Evolutionary conservation across 2,888 invertebrate species (phyloP).

Genomic region (Athripsodes cinereus): DNA sequence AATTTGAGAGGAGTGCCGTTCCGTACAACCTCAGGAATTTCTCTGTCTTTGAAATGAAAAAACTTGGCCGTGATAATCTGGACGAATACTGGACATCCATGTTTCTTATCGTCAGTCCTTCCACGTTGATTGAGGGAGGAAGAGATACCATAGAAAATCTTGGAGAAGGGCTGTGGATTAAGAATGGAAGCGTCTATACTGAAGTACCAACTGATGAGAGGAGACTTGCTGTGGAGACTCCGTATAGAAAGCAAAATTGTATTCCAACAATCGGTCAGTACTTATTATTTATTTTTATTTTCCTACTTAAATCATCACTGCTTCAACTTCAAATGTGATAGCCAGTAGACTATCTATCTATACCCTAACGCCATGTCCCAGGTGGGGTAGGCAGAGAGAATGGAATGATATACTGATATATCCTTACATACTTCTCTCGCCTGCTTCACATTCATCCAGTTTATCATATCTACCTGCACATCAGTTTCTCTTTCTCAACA

Average conservation of each 20-base stretch:
- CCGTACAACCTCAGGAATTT: slow-evolving; percentile 20
- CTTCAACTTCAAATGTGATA: too few species aligned
- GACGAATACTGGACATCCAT: slow-evolving; percentile 19
- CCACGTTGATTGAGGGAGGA: slow-evolving; percentile 15
- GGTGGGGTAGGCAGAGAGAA: too few species aligned
- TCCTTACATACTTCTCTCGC: too few species aligned
- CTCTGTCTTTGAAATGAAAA: slow-evolving; percentile 18
- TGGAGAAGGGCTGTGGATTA: slow-evolving; percentile 24
- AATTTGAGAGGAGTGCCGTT: slow-evolving; percentile 13
- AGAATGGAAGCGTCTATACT: slow-evolving; percentile 21
- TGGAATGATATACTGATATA: too few species aligned
- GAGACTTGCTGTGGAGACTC: slow-evolving; percentile 7
- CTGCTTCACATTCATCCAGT: too few species aligned
- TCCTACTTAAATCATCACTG: too few species aligned
- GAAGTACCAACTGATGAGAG: slow-evolving; percentile 21
- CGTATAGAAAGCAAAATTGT: slow-evolving; percentile 22
- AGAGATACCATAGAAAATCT: slow-evolving; percentile 7
- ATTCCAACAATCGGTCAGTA: slow-evolving; percentile 22
- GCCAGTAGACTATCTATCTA: too few species aligned
- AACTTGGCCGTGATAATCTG: slow-evolving; percentile 7
- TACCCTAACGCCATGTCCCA: too few species aligned
- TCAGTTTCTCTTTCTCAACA: too few species aligned
- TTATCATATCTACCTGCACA: too few species aligned
- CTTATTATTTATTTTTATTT: neutral
- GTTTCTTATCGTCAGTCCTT: slow-evolving; percentile 16